phyloP scores from a whole-genome alignment of 92 coral and sea anemone species.

The Zoanthus sansibaricus region DNA sequence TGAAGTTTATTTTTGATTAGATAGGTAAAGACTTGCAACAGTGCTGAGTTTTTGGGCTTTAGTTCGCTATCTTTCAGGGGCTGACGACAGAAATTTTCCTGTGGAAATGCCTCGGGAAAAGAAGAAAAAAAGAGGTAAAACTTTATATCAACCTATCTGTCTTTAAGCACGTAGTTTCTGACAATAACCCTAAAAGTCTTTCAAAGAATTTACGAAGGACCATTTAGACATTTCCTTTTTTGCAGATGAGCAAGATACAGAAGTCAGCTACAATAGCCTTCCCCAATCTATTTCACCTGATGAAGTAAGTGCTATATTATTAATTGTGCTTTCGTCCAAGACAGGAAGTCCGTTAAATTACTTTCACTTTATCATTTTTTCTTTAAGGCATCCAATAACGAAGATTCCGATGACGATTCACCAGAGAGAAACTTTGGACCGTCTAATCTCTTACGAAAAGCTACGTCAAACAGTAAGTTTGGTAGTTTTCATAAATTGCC shows the following conservation, averaged over 20 bases:
- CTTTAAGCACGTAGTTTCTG: neutral
- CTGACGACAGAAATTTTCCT: conserved; percentile 32
- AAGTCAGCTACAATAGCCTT: conserved; percentile 14
- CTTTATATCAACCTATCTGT: neutral
- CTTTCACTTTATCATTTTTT: neutral
- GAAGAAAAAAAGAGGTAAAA: conserved; percentile 21
- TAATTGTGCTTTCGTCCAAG: neutral
- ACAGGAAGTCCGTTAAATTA: neutral
- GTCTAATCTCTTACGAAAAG: neutral
- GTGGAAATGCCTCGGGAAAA: conserved; percentile 32
- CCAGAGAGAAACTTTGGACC: neutral
- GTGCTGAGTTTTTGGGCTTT: conserved; percentile 37
- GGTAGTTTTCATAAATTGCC: no score
- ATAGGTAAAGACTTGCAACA: neutral
- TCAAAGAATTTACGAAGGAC: neutral
- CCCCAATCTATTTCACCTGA: neutral
- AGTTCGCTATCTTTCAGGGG: conserved; percentile 9
- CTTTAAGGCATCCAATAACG: conserved; percentile 23
- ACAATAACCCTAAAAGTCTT: neutral
- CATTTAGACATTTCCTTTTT: neutral
- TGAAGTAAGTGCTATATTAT: neutral
- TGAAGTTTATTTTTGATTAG: neutral
- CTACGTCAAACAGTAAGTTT: conserved; percentile 37
- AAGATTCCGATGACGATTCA: conserved; percentile 15
- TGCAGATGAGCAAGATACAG: conserved; percentile 25